Base-by-base conservation (phyloP, 2,888 invertebrate species). In the Frankliniella intonsa region DNA sequence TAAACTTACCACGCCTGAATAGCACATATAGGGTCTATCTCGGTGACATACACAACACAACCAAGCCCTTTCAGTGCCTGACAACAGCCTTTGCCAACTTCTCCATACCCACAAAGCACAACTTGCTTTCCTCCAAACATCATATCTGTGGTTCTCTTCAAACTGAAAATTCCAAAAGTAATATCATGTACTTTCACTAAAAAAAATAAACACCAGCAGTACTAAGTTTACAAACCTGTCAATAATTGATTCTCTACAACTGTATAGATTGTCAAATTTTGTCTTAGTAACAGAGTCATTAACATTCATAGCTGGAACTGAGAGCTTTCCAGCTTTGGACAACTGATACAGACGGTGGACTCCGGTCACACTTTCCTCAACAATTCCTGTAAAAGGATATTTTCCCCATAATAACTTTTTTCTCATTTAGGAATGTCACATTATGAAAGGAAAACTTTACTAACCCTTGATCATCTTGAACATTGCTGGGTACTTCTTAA, bases 111-210 rank as follows among this genome's bases (percentile, higher is more conserved):
- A 88, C 98, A 98, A 79, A 98, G 94, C 0, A 96, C 94, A 0
- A 97, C 96, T 89, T 97, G 97, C 87, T 98, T 98, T 0, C 98
- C 98, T 22, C 97, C 98, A 87, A 98, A 97, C 98, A 98, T 98
- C 17, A 98, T 92, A 87, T 98, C 98, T 9, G 97, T 97, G 62
- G 96, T 95, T 83, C 97, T 91, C 88, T 97, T 97, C 83, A 95
- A 87, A 82, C 95, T 95, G 85, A 88, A 82, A 84, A 82, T 80
- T 27, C 27, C 25, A 49, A 25, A 25, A 27, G 8, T 25, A 25
- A 88, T 3, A 38, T 3, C 81, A 82, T 69, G 27, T 17, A 80
- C 27, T n/a, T 38, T n/a, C 22, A 50, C 50, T 38, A 10, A 11
- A 9, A 50, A 27, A 82, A 80, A 50, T 82, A 80, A 22, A n/a